Base-by-base conservation (phyloP, 2,888 invertebrate species). In the Andricus curvator region DNA sequence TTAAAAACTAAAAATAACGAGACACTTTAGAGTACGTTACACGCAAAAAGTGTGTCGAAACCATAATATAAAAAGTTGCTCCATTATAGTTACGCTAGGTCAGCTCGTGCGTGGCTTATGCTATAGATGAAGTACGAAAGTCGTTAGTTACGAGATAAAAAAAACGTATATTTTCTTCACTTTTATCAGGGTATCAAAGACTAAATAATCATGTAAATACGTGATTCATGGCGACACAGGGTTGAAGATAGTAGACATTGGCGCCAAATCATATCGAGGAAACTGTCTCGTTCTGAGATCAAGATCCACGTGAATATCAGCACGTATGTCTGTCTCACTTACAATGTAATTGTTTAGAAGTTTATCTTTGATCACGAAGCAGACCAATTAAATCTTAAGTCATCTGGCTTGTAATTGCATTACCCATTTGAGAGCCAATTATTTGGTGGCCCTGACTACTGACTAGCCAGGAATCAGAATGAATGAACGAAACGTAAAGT, bases 401-500 rank as follows among this genome's bases (percentile, higher is more conserved):
- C 48, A 8, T 29, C 33, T 74, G 22, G 15, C 4, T 56, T 20
- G 33, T 56, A n/a, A 74, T 74, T 51, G n/a, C 51, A 51, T 51
- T 11, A 70, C n/a, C 20, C 33, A 44, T 51, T 74, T 33, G 68
- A 48, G 70, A 17, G 20, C 11, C 33, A 56, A 51, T 74, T 74
- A 74, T 33, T 33, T n/a, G 4, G 29, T 33, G 51, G 70, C 33
- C 51, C 48, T 33, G 56, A 56, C 29, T 74, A 33, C 13, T 44
- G 44, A 44, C 25, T 48, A 48, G 56, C n/a, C 56, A 56, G 5
- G 56, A 8, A 56, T 13, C 44, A 44, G 48, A 11, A 51, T 74
- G 56, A 74, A 74, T 56, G 70, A 74, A 56, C 33, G n/a, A 74
- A 74, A 74, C n/a, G 48, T 68, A 48, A 56, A 74, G 51, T 51